Base-by-base conservation (phyloP, 2,888 invertebrate species). In the Eristalis tenax region DNA sequence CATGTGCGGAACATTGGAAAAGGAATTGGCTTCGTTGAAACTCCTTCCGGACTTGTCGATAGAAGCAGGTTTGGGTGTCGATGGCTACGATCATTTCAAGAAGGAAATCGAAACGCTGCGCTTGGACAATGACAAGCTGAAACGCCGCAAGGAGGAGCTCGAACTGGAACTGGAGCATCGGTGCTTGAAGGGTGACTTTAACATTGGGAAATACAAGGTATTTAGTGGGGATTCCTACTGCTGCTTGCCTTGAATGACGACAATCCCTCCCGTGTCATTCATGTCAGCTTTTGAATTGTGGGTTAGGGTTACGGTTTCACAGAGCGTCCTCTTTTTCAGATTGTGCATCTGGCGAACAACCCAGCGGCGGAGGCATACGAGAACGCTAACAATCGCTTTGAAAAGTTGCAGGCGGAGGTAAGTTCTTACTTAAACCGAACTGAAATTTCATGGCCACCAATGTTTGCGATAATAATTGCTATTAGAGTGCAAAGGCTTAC, bases 331-430 rank as follows among this genome's bases (percentile, higher is more conserved):
- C 70, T 57, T 61, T 87, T 81, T 63, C 85, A 94, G 94, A 91
- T 96, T 57, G 92, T 96, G 2, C 97, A 97, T 90, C 93, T 95
- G 63, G 94, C 94, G 11, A 94, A 96, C 89, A 98, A 98, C 93
- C 97, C 97, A 0, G 94, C 96, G 0, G 94, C 95, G 0, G 94
- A 95, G 87, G 96, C 96, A 0, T 94, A 96, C 71, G 94, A 95
- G 83, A 94, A 95, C 90, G 94, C 95, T 13, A 95, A 95, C 79
- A 94, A 94, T 43, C 95, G 96, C 88, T 92, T 97, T 35, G 95
- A 96, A 89, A 94, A 95, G 71, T 94, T 97, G 2, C 95, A 96
- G 89, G 95, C 95, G 77, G 96, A 97, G 94, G 95, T 95, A 79
- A 35, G 82, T 79, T n/a, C 4, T n/a, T n/a, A n/a, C n/a, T n/a